Evolutionary conservation across 37 sponge, comb jelly and placozoan species (phyloP).

Genomic region (Bolinopsis microptera): DNA sequence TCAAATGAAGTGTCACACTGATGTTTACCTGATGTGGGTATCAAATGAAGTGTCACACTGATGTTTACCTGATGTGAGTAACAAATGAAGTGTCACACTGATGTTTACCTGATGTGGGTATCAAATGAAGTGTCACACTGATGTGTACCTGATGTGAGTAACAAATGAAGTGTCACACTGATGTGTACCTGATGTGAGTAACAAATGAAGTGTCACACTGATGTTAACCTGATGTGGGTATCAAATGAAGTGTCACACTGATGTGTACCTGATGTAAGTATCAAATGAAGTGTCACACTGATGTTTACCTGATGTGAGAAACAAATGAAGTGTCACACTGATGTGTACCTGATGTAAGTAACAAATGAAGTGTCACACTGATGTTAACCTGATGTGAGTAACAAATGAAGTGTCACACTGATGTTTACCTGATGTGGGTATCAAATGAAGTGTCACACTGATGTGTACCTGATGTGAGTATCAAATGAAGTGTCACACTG

Average conservation of each 20-base stretch:
- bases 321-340: constrained; percentile 64
- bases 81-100: constrained; percentile 64
- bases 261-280: constrained; percentile 52
- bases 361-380: constrained; percentile 64
- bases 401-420: constrained; percentile 64
- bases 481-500: constrained; percentile 65
- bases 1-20: constrained; percentile 65
- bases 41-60: constrained; percentile 65
- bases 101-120: constrained; percentile 56
- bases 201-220: constrained; percentile 64
- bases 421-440: constrained; percentile 56
- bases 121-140: constrained; percentile 65
- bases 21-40: constrained; percentile 56
- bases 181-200: constrained; percentile 56
- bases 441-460: constrained; percentile 65
- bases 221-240: constrained; percentile 55
- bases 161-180: constrained; percentile 64
- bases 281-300: constrained; percentile 65
- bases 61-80: constrained; percentile 57
- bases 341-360: constrained; percentile 52
- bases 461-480: constrained; percentile 56
- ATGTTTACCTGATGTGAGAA: constrained; percentile 53
- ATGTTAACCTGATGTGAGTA: constrained; percentile 56
- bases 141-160: constrained; percentile 56
- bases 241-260: constrained; percentile 65